Evolutionary conservation across 2,888 invertebrate genomes (phyloP).

Genomic region (Yponomeuta plumbellus): DNA sequence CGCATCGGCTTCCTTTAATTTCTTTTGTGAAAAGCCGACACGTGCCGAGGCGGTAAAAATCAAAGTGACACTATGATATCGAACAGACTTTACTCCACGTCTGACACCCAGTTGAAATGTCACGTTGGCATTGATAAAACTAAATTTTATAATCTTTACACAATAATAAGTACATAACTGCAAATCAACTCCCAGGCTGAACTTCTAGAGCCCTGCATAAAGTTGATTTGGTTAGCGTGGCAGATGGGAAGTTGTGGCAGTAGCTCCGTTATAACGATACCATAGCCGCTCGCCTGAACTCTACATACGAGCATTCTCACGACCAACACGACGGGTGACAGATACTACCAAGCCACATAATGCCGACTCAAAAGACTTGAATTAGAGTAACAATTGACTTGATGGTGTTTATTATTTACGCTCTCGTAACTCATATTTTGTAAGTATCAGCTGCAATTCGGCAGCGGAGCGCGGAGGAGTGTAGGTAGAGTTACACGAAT

Average conservation of each 20-base stretch:
- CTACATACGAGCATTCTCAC: slow-evolving; percentile 9
- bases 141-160: too few relatives aligned
- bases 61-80: too few relatives aligned
- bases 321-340: background rate
- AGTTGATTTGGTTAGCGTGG: too few relatives aligned
- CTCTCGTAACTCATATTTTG: background rate
- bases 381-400: slow-evolving; percentile 9
- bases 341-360: background rate
- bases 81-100: too few relatives aligned
- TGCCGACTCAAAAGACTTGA: slow-evolving; percentile 5
- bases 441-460: background rate
- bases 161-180: too few relatives aligned
- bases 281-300: background rate
- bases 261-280: slow-evolving; percentile 2
- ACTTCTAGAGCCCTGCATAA: too few relatives aligned
- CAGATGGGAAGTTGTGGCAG: background rate
- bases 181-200: too few relatives aligned
- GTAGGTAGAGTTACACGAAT: slow-evolving; percentile 11
- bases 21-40: too few relatives aligned
- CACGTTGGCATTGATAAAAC: too few relatives aligned
- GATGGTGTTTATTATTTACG: slow-evolving; percentile 10
- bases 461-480: slow-evolving; percentile 6
- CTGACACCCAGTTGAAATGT: too few relatives aligned
- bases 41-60: too few relatives aligned
- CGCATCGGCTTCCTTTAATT: too few relatives aligned